Evolutionary conservation across 2,113 vertebrate species (phyloP).

Genomic region (Cnemophilus loriae): DNA sequence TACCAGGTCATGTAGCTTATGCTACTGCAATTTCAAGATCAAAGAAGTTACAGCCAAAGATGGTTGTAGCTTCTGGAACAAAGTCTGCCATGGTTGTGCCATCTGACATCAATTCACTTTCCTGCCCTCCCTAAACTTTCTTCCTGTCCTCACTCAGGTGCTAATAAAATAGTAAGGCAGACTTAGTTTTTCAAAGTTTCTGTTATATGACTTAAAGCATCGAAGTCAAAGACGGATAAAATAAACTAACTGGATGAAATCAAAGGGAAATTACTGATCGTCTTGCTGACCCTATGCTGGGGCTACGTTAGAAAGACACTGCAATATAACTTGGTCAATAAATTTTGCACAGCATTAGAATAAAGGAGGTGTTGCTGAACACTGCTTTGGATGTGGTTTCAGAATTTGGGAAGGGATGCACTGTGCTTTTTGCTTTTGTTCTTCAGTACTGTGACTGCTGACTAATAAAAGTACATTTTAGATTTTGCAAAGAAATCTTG

Average conservation of each 20-base stretch:
- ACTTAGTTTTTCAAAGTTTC: neutral
- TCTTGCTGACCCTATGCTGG: rapidly evolving
- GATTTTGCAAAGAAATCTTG: neutral
- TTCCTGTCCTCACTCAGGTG: neutral
- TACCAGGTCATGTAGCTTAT: neutral
- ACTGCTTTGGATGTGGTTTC: neutral
- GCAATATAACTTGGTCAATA: neutral
- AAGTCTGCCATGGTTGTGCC: neutral
- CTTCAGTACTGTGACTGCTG: neutral
- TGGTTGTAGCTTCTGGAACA: neutral
- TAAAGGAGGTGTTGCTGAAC: neutral
- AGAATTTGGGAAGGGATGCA: neutral
- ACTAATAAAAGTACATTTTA: neutral
- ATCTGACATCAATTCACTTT: neutral
- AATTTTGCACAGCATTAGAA: neutral
- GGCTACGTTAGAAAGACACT: neutral
- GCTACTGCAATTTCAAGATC: neutral
- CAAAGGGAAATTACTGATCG: neutral
- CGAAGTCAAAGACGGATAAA: neutral
- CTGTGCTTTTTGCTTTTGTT: neutral
- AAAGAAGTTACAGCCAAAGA: neutral
- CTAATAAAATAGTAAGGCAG: neutral
- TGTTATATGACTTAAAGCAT: neutral
- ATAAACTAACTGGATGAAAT: neutral
- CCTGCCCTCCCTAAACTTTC: neutral